These are phyloP conservation scores for Aeoliscus strigatus DNA, from an alignment of 2,797 vertebrate species.

Conservation along the genomic window DNA sequence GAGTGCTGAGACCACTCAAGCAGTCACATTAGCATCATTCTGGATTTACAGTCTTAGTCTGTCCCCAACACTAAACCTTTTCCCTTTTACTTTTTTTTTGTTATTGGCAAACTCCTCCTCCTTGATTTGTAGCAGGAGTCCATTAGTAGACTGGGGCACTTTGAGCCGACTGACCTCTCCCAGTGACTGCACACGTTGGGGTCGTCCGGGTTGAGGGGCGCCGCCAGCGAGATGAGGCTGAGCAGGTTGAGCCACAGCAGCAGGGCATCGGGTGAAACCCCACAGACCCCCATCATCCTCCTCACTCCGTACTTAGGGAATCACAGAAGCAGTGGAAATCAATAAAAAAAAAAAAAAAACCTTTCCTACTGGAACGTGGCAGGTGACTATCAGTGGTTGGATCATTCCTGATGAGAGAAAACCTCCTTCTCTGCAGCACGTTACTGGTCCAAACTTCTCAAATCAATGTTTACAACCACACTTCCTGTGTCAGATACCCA, in stretches of 20 bases:
- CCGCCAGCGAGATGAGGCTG: conserved; percentile 49
- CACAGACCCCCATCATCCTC: conserved; percentile 64
- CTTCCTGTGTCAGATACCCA: too few relatives aligned
- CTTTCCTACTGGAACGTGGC: too few relatives aligned
- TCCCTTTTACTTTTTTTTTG: conserved; percentile 37
- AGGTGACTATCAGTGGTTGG: too few relatives aligned
- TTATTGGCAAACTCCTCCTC: conserved; percentile 42
- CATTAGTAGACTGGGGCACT: conserved; percentile 39
- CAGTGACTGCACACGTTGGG: conserved; percentile 98
- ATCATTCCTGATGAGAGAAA: too few relatives aligned
- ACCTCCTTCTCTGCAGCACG: too few relatives aligned
- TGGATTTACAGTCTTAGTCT: conserved; percentile 45
- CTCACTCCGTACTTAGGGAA: conserved; percentile 17
- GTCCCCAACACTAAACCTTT: conserved; percentile 39
- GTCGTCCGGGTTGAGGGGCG: conserved; percentile 87
- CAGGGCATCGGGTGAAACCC: conserved; percentile 40
- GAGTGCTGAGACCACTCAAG: conserved; percentile 40
- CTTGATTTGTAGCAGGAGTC: conserved; percentile 46
- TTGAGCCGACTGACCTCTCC: conserved; percentile 83
- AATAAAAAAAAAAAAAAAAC: too few relatives aligned
- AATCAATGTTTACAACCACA: too few relatives aligned
- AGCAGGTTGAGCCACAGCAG: conserved; percentile 63
- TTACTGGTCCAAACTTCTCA: too few relatives aligned
- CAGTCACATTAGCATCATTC: conserved; percentile 26
- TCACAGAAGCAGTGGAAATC: too few relatives aligned